Evolutionary conservation across 2,113 vertebrate genomes (phyloP).

Genomic region (western clawed frog (Xenopus tropicalis)): UCB_Xtro_10.0 CM004449.2:130000501-130001000

Average conservation of each 20-base stretch:
- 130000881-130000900: conserved; percentile 97
- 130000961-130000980: conserved; percentile 95
- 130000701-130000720: conserved; percentile 95
- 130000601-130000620: background rate
- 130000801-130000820: background rate
- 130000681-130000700: conserved; percentile 98
- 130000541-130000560: too few species aligned
- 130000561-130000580: too few species aligned
- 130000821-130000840: background rate
- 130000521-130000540: too few species aligned
- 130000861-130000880: conserved; percentile 68
- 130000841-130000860: conserved; percentile 45
- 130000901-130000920: conserved; percentile 99
- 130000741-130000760: background rate
- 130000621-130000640: conserved; percentile 66
- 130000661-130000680: conserved; percentile 99
- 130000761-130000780: background rate
- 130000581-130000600: too few species aligned
- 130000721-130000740: background rate
- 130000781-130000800: conserved; percentile 8
- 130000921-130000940: conserved; percentile 98
- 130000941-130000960: conserved; percentile 98
- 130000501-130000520: too few species aligned
- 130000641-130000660: conserved; percentile 99
- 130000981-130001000: conserved; percentile 81